A percentile compares a stretch with the other conserved stretches of the same genome.
Evolutionary conservation across 2,113 vertebrate species (phyloP).

Genomic region (Tragelaphus strepsiceros): DNA sequence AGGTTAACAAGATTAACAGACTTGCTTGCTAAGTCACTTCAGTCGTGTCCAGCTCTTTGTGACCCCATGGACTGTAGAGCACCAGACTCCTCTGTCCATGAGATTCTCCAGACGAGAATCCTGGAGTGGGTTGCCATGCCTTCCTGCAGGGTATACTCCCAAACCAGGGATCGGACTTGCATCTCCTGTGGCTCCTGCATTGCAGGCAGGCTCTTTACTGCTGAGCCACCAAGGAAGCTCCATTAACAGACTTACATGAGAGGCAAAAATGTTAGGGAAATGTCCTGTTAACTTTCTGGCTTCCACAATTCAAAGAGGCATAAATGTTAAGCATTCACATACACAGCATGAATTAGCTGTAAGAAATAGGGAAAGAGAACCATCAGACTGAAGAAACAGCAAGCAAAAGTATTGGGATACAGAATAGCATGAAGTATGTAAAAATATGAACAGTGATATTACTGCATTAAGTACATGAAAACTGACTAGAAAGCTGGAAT

Average conservation of each 20-base stretch:
- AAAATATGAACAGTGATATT: not conserved
- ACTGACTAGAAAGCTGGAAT: not conserved
- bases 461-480: not conserved
- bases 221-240: not conserved
- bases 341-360: not conserved
- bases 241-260: not conserved
- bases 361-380: not conserved
- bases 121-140: not conserved
- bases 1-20: not conserved
- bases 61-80: not conserved
- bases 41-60: not conserved
- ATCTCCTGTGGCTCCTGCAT: not conserved
- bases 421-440: not conserved
- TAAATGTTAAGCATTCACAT: not conserved
- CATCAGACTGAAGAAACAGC: not conserved
- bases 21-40: not conserved
- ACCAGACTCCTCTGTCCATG: not conserved
- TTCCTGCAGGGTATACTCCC: rapidly evolving
- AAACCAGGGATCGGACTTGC: not conserved
- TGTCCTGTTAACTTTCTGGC: not conserved
- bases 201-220: not conserved
- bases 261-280: not conserved
- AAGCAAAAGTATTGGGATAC: not conserved
- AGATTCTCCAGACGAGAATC: not conserved
- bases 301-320: not conserved